Conservation (phyloP, 2,888 invertebrate genomes). For the Ptilodon capucinus region DNA sequence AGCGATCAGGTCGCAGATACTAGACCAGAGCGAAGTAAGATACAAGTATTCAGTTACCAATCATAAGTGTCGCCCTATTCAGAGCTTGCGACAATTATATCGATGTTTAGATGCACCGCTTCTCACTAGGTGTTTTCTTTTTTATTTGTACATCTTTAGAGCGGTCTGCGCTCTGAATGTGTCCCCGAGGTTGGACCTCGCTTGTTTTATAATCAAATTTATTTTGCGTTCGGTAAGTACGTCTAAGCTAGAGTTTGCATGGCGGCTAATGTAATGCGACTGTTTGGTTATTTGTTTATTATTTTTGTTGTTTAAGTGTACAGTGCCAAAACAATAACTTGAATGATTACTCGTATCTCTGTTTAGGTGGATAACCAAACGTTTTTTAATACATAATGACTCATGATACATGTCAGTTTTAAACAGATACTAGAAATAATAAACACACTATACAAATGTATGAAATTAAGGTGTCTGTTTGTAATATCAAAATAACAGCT, state of each 20-base stretch:
- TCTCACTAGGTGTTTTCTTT: conserved; percentile 75
- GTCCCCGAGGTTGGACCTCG: conserved; percentile 16
- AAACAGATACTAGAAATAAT: no score
- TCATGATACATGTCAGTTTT: no score
- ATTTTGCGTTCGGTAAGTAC: conserved; percentile 57
- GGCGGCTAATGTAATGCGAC: conserved; percentile 51
- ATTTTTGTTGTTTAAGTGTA: conserved; percentile 40
- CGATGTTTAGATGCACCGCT: conserved; percentile 82
- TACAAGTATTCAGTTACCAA: conserved; percentile 67
- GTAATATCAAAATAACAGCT: no score
- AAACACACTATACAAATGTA: no score
- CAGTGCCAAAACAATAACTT: conserved; percentile 35
- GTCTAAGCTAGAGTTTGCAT: conserved; percentile 66
- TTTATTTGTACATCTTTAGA: conserved; percentile 36
- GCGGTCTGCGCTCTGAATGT: conserved; percentile 27
- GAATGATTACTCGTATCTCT: conserved; percentile 3
- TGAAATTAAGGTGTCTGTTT: no score
- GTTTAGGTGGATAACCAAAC: no score
- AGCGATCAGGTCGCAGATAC: conserved; percentile 93
- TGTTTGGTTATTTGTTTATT: conserved; percentile 36
- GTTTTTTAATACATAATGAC: no score
- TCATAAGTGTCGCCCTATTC: conserved; percentile 66
- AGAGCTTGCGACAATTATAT: conserved; percentile 73
- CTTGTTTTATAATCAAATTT: conserved; percentile 37
- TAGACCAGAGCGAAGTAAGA: conserved; percentile 95